A percentile compares a stretch with the other conserved stretches of the same genome.
phyloP scores from a whole-genome alignment of 2,113 vertebrate genomes.

The Scartelaos histophorus region DNA sequence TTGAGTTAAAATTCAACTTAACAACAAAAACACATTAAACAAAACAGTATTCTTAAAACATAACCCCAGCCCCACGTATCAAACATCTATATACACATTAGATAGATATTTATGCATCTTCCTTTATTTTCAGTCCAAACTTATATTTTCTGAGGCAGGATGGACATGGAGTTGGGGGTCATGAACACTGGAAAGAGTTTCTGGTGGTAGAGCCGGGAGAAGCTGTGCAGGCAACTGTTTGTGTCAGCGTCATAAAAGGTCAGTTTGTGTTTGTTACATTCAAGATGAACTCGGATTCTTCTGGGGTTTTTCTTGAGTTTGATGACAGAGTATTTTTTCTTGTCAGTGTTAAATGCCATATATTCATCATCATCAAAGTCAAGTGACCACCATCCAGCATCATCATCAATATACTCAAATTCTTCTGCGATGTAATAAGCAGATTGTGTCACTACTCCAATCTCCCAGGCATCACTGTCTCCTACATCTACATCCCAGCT shows the following conservation, averaged over 20 bases:
- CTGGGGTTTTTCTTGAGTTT: background rate
- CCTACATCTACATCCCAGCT: background rate
- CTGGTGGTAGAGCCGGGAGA: background rate
- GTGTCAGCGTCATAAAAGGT: background rate
- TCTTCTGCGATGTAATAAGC: no score
- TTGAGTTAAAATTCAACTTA: no score
- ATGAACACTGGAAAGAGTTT: background rate
- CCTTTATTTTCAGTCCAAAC: no score
- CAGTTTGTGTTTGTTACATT: background rate
- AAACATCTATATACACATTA: no score
- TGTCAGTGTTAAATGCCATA: background rate
- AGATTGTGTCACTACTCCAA: background rate
- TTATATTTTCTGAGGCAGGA: background rate
- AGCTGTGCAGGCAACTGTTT: background rate
- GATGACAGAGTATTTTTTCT: background rate
- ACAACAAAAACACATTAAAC: no score
- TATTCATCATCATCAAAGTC: no score
- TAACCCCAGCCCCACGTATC: no score
- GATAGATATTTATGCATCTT: no score
- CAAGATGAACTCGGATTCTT: background rate
- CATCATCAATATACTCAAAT: no score
- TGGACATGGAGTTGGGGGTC: background rate
- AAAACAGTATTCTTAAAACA: no score
- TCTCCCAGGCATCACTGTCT: background rate
- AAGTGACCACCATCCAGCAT: no score